Evolutionary conservation across 2,113 vertebrate species (phyloP), one percentile per base, ranked within the genome.

Genomic region (Daphoenositta chrysoptera): DNA sequence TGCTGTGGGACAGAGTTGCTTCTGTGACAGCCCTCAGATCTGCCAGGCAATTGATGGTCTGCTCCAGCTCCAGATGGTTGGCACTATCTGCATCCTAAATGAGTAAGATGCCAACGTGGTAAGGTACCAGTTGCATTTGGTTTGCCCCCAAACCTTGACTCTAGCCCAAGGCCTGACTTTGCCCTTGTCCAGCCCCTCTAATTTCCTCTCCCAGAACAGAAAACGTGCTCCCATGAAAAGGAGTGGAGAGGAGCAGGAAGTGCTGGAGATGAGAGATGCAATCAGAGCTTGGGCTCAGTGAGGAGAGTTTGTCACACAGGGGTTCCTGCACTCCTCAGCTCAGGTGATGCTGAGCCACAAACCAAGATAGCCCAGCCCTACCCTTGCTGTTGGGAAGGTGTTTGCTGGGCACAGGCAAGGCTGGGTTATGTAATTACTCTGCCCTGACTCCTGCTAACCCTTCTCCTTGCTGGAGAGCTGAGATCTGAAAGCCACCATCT

Each of bases 401-500:
- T 77, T 75, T n/a, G 37, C 75, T 56, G 69, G 75, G 61, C 60
- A 21, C 56, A 2, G 4, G 13, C 42, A 17, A 27, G 68, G 47
- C 58, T n/a, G 80, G 69, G 44, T 28, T n/a, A 5, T 7, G 3
- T 4, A 8, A 40, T 53, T 28, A 0, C 50, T 30, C 24, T 51
- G 76, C 48, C 5, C 65, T n/a, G 26, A 15, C 48, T 39, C 66
- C 37, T 72, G 57, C 76, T 58, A n/a, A 39, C 27, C 1, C 37
- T 76, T 31, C 75, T 71, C 22, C 65, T 47, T 2, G 3, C 60
- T 30, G 68, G n/a, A 80, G 87, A 89, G 71, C 64, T n/a, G 84
- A 44, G 88, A 50, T 86, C 90, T 83, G 86, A 58, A 61, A 89
- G 77, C 7, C 78, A 72, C 85, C 96, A 95, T 96, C 89, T 96